Base-by-base conservation (phyloP, 1,140 invertebrate genomes). In the Drosophila sechellia region DNA sequence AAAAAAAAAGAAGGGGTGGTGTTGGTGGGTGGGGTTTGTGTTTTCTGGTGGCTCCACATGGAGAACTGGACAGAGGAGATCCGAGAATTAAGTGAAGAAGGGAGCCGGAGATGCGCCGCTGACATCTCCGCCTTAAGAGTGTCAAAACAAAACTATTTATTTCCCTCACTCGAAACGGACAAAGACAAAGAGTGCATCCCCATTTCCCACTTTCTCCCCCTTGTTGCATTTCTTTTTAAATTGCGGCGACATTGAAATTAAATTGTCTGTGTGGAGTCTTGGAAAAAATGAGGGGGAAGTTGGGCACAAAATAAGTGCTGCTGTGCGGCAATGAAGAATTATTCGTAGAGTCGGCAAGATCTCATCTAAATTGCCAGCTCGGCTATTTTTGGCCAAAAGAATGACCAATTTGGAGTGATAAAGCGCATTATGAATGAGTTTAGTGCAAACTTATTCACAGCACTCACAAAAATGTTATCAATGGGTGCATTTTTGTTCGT, bases 71-170 rank as follows among this genome's bases (percentile, higher is more conserved):
- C 61, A 69, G 61, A 34, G 60, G 20, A 65, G 65, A 65, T 17
- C 46, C 37, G 46, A 17, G 60, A 20, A 53, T 20, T 53, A 39
- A 11, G 63, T 17, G 37, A 48, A 15, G 46, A 20, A 31, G 22
- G 63, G 27, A 37, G 25, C 34, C 31, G 40, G 40, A 48, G 65
- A 56, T 37, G 64, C 63, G 66, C 15, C 42, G 60, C 54, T 76
- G 71, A 76, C 61, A 54, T 57, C 54, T 31, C 22, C 50, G 63
- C 64, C 74, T 77, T 77, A 77, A 59, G 72, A 77, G 73, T 77
- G 74, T 77, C 74, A 77, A 77, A 77, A 77, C 74, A 77, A 77
- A 77, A 77, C 74, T 77, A 77, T 77, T 77, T 77, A 69, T 77
- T 77, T 76, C 54, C 49, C 63, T 68, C 61, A 60, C 69, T 54